Percentiles rank a stretch among this genome's conserved stretches.
Evolutionary conservation across 1,140 invertebrate species (phyloP).

Genomic region (Scaptomyza graminum): DNA sequence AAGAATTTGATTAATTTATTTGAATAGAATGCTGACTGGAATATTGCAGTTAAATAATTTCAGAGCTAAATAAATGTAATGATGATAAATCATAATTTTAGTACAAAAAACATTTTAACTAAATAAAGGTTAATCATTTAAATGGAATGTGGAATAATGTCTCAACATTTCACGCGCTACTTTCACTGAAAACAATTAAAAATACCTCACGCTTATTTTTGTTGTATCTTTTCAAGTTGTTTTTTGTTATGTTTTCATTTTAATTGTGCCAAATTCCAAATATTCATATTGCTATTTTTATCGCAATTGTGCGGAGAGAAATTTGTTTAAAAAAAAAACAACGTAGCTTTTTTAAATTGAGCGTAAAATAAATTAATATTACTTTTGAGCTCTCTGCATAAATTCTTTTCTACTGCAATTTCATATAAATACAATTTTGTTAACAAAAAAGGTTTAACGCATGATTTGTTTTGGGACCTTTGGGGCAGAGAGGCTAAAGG

Average conservation of each 20-base stretch:
- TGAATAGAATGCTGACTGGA: no score
- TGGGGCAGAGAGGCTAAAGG: not conserved
- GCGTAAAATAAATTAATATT: slow-evolving; percentile 14
- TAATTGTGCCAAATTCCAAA: slow-evolving; percentile 29
- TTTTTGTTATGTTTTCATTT: slow-evolving; percentile 15
- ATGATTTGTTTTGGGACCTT: not conserved
- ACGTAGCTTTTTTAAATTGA: slow-evolving; percentile 9
- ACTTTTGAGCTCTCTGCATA: not conserved
- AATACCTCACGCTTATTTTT: not conserved
- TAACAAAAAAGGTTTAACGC: not conserved
- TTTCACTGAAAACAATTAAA: slow-evolving; percentile 15
- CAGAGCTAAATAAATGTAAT: no score
- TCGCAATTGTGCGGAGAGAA: slow-evolving; percentile 13
- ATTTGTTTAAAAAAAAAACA: slow-evolving; percentile 8
- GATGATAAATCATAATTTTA: not conserved
- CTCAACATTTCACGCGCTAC: slow-evolving; percentile 5
- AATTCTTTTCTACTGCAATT: slow-evolving; percentile 1
- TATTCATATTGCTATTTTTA: slow-evolving; percentile 17
- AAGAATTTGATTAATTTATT: slow-evolving; percentile 1
- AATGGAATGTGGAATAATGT: not conserved
- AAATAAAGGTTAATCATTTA: not conserved
- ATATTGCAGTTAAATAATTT: no score
- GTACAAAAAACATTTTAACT: not conserved
- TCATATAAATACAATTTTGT: not conserved
- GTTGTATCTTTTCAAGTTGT: not conserved